Evolutionary conservation across 2,113 vertebrate genomes (phyloP).

Genomic region (Syngnathus scovelli): DNA sequence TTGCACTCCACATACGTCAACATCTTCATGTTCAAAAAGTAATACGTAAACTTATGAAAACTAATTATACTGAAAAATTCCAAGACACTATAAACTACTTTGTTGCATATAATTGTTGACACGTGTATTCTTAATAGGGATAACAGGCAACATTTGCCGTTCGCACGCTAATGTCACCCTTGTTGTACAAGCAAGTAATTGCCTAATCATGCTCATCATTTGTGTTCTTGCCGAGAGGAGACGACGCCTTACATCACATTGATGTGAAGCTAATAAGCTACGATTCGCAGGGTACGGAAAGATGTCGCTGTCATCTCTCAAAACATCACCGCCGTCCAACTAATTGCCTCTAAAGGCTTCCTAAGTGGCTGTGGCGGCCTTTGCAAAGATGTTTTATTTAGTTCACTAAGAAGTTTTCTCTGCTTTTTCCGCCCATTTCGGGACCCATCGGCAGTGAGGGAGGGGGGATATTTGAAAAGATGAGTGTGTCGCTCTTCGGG

Average conservation of each 20-base stretch:
- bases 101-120: no score
- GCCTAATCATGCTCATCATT: conserved; percentile 34
- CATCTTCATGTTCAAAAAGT: no score
- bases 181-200: conserved; percentile 21
- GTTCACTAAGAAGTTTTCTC: conserved; percentile 8
- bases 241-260: conserved; percentile 17
- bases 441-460: neutral
- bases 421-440: neutral
- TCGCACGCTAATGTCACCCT: conserved; percentile 19
- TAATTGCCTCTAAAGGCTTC: conserved; percentile 24
- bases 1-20: no score
- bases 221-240: conserved; percentile 14
- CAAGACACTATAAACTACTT: no score
- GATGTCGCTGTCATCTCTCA: conserved; percentile 16
- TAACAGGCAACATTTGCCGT: conserved; percentile 17
- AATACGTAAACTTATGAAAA: no score
- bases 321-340: conserved; percentile 20
- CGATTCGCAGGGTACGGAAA: conserved; percentile 26
- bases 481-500: conserved; percentile 48
- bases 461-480: conserved; percentile 31
- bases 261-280: conserved; percentile 21
- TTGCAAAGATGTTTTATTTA: conserved; percentile 13
- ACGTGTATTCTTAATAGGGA: neutral
- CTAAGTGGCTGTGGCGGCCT: conserved; percentile 3
- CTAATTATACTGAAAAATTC: no score